Evolutionary conservation across 2,888 invertebrate genomes (phyloP), one percentile per base, ranked within the genome.

Genomic region (Operophtera brumata): DNA sequence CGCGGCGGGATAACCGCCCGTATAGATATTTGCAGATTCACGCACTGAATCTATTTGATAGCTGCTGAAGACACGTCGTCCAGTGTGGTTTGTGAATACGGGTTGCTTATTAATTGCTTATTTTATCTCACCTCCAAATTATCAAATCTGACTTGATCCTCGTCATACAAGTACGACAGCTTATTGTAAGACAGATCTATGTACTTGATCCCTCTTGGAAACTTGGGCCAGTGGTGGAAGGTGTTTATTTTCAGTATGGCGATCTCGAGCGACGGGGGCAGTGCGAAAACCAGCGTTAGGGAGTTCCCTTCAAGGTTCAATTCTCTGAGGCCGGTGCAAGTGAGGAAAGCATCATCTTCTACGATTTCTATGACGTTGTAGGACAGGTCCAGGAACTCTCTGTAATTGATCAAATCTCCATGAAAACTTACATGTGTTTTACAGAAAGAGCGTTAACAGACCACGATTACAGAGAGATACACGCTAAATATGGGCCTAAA

Each of bases 301-400:
- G 86, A 84, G 72, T 91, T 91, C 63, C 86, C 83, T 0, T 80
- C 86, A 67, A 91, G 80, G 75, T 91, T 86, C 70, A 91, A 63
- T 72, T 88, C 89, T 37, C 78, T 74, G 55, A 91, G 72, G 61
- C 71, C 84, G 9, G 70, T 73, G 62, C 85, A 87, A 0, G 78
- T 66, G 1, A 81, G 63, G 59, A 90, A 85, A 0, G 87, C 71
- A 7, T 83, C 78, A 48, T 84, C 80, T 72, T 90, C 90, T 6
- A 91, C 75, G 4, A 85, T 78, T 66, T 86, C 86, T 56, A 91
- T 87, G 44, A 80, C 74, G 65, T 91, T 91, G 73, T 86, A 84
- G 28, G 91, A 90, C 43, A 91, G 60, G 47, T 90, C 89, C 44
- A 91, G 64, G 6, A 85, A 71, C 71, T 90, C 89, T 20, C 91